Evolutionary conservation across 2,113 vertebrate species (phyloP), one percentile per base, ranked within the genome.

Genomic region (Vicugna pacos): DNA sequence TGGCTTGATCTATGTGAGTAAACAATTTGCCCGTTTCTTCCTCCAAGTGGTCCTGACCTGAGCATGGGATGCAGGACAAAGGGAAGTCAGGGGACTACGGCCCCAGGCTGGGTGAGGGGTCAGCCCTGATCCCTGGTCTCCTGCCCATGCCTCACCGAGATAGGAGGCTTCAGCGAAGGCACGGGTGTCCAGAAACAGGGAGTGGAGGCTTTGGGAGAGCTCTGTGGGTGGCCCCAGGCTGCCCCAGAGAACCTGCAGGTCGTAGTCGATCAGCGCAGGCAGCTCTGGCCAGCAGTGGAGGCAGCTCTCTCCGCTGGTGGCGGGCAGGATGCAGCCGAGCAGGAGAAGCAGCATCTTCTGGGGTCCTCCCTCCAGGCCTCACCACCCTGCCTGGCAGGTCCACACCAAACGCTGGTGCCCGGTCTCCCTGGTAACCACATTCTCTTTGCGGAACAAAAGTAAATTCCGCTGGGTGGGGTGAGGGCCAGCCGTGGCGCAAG

Each of bases 241-340:
- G 8, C 95, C 98, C 98, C 97, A 97, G 26, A 97, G 97, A 20
- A 96, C 11, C 89, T 97, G 76, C 4, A 98, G 89, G 52, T 98
- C 98, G 9, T 97, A 98, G 48, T 97, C 95, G 11, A 97, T 14
- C 15, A 89, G 6, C 2, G 94, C 28, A 0, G 89, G 73, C 82
- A 97, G 69, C n/a, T 94, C 89, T 14, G 95, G 72, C 98, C 97
- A 97, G 95, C 97, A 98, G 3, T 0, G 62, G 56, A 97, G 73
- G 22, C 97, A 97, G 73, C 24, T 94, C 9, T 60, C 73, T 16
- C 64, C 89, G 0, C 2, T 0, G 14, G 75, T 0, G 0, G 24
- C 2, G 1, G 94, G 52, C n/a, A 97, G 70, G 16, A 97, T 50
- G 48, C 67, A 96, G 26, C 67, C 1, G 6, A 98, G 56, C 76